These are phyloP conservation scores for Typhlomys cinereus DNA, from an alignment of 2,113 vertebrate species.

Conservation along the genomic window DNA sequence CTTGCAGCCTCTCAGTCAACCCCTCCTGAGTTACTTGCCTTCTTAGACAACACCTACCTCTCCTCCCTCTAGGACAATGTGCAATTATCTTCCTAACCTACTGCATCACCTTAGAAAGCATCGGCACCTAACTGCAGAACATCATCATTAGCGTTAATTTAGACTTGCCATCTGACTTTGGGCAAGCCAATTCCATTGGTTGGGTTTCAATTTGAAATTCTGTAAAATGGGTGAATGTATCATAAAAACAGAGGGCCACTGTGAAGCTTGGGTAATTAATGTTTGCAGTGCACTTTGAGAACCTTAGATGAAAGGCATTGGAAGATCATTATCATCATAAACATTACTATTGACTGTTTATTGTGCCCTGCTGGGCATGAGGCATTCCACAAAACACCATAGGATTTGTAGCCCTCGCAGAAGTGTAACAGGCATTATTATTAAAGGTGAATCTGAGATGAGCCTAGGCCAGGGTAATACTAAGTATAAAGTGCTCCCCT, in stretches of 20 bases:
- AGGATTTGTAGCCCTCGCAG: slow-evolving; percentile 24
- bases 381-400: slow-evolving; percentile 56
- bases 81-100: slow-evolving; percentile 8
- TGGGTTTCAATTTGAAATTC: slow-evolving; percentile 72
- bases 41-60: neutral
- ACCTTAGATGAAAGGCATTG: slow-evolving; percentile 65
- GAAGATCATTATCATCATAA: slow-evolving; percentile 60
- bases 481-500: slow-evolving; percentile 50
- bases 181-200: slow-evolving; percentile 39
- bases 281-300: slow-evolving; percentile 54
- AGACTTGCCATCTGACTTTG: slow-evolving; percentile 37
- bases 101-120: neutral
- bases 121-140: neutral
- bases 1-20: neutral
- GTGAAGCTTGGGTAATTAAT: slow-evolving; percentile 60
- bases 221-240: slow-evolving; percentile 68
- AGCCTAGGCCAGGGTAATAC: slow-evolving; percentile 32
- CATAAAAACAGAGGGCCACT: slow-evolving; percentile 50
- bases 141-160: slow-evolving; percentile 39
- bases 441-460: slow-evolving; percentile 43
- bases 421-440: slow-evolving; percentile 56
- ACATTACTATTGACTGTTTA: slow-evolving; percentile 62
- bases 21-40: neutral
- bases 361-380: slow-evolving; percentile 30
- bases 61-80: neutral